phyloP scores from a whole-genome alignment of 2,113 vertebrate genomes.

The Setophaga coronata region DNA sequence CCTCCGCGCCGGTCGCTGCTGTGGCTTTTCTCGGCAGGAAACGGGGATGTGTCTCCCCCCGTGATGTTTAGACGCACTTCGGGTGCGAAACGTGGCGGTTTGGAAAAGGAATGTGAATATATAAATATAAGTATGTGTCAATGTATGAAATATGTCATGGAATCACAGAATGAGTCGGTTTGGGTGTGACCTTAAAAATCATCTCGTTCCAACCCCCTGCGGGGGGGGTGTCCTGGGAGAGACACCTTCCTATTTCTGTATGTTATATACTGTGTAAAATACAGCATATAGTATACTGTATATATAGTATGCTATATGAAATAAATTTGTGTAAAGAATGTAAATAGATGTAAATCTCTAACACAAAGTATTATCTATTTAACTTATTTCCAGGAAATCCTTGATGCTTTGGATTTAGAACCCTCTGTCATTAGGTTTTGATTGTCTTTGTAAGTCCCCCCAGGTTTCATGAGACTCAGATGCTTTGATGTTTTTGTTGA shows the following conservation, averaged over 20 bases:
- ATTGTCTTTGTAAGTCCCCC: too few species aligned
- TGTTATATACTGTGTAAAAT: not conserved
- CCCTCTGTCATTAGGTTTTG: not conserved
- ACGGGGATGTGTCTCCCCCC: too few species aligned
- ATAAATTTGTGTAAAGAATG: not conserved
- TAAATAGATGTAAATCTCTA: not conserved
- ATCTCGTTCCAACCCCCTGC: not conserved
- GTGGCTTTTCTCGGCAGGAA: not conserved
- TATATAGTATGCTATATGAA: not conserved
- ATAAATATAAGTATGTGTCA: not conserved
- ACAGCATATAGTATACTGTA: not conserved
- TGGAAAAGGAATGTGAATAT: not conserved
- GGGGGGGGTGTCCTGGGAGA: not conserved
- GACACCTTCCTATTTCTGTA: not conserved
- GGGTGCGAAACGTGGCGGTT: not conserved
- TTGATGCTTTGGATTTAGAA: not conserved
- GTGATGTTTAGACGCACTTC: not conserved
- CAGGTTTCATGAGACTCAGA: not conserved
- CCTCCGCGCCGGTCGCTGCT: not conserved
- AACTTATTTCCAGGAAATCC: not conserved
- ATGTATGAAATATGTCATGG: not conserved
- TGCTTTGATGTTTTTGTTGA: rapidly evolving
- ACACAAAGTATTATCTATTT: rapidly evolving
- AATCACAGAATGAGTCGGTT: not conserved
- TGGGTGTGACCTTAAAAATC: not conserved